Percentiles rank a stretch among this genome's conserved stretches.
These are phyloP conservation scores for Sesamia nonagrioides DNA, from an alignment of 1,140 invertebrate species.

Conservation along the genomic window DNA sequence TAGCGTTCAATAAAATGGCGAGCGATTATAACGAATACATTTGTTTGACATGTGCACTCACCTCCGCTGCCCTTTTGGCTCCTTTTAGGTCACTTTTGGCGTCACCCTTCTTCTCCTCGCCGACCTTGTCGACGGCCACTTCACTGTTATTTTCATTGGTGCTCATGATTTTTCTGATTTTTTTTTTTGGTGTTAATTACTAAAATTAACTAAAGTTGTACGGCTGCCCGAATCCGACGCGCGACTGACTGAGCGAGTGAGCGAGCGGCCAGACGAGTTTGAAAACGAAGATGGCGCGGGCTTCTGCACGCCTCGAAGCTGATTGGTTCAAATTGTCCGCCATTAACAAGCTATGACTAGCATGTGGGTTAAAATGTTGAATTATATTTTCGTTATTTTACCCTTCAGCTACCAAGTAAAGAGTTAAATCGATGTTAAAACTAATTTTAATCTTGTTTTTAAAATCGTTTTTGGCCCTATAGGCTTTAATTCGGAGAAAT, in stretches of 20 bases:
- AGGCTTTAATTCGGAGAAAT: conserved; percentile 40
- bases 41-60: conserved; percentile 89
- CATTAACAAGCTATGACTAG: conserved; percentile 74
- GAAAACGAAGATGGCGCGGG: conserved; percentile 94
- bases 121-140: conserved; percentile 94
- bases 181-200: conserved; percentile 83
- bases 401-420: neutral
- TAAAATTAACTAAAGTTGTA: conserved; percentile 84
- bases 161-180: conserved; percentile 92
- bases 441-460: conserved; percentile 33
- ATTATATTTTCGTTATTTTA: conserved; percentile 53
- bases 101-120: conserved; percentile 92
- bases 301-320: conserved; percentile 89
- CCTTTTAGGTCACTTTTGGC: conserved; percentile 94
- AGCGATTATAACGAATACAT: conserved; percentile 83
- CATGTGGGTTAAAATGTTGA: conserved; percentile 69
- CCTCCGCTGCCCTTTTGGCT: conserved; percentile 95
- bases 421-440: conserved; percentile 58
- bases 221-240: conserved; percentile 87
- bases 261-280: conserved; percentile 90
- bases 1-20: conserved; percentile 86
- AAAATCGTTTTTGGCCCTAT: neutral
- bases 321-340: conserved; percentile 86
- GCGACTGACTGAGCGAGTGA: conserved; percentile 89
- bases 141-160: conserved; percentile 94